Conservation (phyloP, 37 sponge, comb jelly and placozoan species). For the Axinella damicornis region DNA sequence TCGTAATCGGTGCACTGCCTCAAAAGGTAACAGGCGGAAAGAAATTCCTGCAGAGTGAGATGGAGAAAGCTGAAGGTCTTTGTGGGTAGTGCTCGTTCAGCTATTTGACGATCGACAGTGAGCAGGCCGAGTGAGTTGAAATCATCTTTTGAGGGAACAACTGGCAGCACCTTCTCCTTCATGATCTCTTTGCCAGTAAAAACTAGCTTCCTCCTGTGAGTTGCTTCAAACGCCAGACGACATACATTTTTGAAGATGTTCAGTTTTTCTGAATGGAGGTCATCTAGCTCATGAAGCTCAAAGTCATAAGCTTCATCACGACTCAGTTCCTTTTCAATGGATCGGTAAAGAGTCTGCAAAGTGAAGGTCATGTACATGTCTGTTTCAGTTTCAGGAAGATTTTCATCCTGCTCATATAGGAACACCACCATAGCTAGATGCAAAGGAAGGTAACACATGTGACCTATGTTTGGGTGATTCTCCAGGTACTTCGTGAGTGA, state of each 20-base stretch:
- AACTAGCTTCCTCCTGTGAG: slow-evolving; percentile 1
- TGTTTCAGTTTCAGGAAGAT: slow-evolving; percentile 61
- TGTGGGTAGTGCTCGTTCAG: slow-evolving; percentile 23
- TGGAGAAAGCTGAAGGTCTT: slow-evolving; percentile 54
- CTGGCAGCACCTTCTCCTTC: background rate
- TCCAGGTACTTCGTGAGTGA: slow-evolving; percentile 32
- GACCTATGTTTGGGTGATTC: slow-evolving; percentile 39
- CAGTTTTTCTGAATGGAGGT: slow-evolving; percentile 3
- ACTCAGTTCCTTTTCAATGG: background rate
- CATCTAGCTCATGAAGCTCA: slow-evolving; percentile 4
- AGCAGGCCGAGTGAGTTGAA: slow-evolving; percentile 11
- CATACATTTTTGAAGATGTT: slow-evolving; percentile 16
- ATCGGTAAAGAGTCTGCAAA: slow-evolving; percentile 35
- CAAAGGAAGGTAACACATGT: slow-evolving; percentile 65
- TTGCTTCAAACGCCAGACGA: slow-evolving; percentile 33
- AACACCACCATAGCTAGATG: slow-evolving; percentile 62
- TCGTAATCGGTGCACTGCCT: background rate
- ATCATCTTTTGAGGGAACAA: background rate
- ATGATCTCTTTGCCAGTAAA: slow-evolving; percentile 13
- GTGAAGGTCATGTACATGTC: slow-evolving; percentile 38
- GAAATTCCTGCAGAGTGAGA: slow-evolving; percentile 64
- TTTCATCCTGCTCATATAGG: background rate
- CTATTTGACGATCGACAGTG: slow-evolving; percentile 4
- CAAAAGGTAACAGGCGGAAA: slow-evolving; percentile 37
- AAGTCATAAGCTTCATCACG: background rate